Evolutionary conservation across 2,888 invertebrate genomes (phyloP).

Genomic region (Hemistola chrysoprasaria): DNA sequence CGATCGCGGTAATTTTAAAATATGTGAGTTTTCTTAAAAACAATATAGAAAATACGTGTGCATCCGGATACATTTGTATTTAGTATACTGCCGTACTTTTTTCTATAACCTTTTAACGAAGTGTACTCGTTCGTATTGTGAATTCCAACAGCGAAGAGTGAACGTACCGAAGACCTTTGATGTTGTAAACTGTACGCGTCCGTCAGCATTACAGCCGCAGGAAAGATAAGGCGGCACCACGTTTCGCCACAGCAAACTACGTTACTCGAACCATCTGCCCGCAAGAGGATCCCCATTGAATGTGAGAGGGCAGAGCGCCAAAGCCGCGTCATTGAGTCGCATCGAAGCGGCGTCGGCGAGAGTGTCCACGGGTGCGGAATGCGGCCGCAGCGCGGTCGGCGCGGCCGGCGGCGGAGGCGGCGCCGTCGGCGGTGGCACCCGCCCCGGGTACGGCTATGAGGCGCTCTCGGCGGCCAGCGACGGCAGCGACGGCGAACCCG

Average conservation of each 20-base stretch:
- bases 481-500: slow-evolving; percentile 71
- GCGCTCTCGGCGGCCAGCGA: slow-evolving; percentile 76
- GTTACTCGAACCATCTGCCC: slow-evolving; percentile 70
- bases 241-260: slow-evolving; percentile 77
- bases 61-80: neutral
- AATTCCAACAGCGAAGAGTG: slow-evolving; percentile 21
- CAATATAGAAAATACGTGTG: slow-evolving; percentile 16
- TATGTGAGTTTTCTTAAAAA: slow-evolving; percentile 15
- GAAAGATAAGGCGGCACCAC: slow-evolving; percentile 62
- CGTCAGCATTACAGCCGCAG: slow-evolving; percentile 27
- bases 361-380: slow-evolving; percentile 62
- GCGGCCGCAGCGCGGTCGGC: slow-evolving; percentile 53
- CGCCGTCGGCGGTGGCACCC: slow-evolving; percentile 67
- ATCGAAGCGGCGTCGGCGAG: slow-evolving; percentile 67
- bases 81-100: neutral
- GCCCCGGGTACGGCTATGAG: slow-evolving; percentile 77
- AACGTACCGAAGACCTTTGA: slow-evolving; percentile 24
- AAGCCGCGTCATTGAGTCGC: slow-evolving; percentile 73
- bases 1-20: slow-evolving; percentile 41
- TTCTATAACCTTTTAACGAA: slow-evolving; percentile 7
- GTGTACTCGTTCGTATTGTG: slow-evolving; percentile 10
- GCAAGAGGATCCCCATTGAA: slow-evolving; percentile 62
- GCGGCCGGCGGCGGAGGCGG: slow-evolving; percentile 43
- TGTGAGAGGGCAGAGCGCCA: slow-evolving; percentile 60
- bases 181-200: slow-evolving; percentile 7